These are phyloP conservation scores for Scomber japonicus DNA, from an alignment of 2,113 vertebrate genomes.

Conservation along the genomic window DNA sequence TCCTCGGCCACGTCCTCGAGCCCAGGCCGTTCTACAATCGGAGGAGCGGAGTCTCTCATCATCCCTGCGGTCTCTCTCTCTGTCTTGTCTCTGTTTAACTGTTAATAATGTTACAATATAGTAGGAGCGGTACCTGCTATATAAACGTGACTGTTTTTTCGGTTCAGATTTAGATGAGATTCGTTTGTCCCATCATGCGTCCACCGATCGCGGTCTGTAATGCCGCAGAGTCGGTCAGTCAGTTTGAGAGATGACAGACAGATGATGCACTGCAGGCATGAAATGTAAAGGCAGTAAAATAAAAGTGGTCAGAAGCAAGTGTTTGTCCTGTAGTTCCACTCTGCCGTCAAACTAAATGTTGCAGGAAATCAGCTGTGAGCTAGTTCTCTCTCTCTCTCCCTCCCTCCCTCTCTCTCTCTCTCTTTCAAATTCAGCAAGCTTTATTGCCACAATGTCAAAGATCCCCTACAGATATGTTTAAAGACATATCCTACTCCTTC, in stretches of 20 bases:
- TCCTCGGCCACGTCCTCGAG: constrained; percentile 72
- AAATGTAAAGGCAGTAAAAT: background rate
- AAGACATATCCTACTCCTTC: too few relatives aligned
- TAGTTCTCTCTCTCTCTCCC: background rate
- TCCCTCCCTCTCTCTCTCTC: background rate
- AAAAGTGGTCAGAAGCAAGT: background rate
- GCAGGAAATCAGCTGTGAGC: constrained; percentile 42
- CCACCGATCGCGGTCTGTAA: too few relatives aligned
- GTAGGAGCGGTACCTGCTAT: too few relatives aligned
- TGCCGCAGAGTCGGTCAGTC: background rate
- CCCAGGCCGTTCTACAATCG: constrained; percentile 49
- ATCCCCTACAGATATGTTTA: too few relatives aligned
- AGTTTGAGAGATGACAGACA: too few relatives aligned
- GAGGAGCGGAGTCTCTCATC: constrained; percentile 49
- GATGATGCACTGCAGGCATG: too few relatives aligned
- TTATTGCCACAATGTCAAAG: too few relatives aligned
- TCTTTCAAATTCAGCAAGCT: background rate
- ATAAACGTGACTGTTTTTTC: background rate
- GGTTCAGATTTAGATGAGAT: background rate
- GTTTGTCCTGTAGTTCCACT: background rate
- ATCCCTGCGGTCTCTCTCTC: constrained; percentile 35
- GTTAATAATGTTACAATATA: too few relatives aligned
- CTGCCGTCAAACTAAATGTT: constrained; percentile 1
- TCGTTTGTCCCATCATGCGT: background rate
- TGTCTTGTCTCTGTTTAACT: background rate